Evolutionary conservation across 2,797 vertebrate species (phyloP), one percentile per base, ranked within the genome.

Genomic region (Sebastes ruberrimus): DNA sequence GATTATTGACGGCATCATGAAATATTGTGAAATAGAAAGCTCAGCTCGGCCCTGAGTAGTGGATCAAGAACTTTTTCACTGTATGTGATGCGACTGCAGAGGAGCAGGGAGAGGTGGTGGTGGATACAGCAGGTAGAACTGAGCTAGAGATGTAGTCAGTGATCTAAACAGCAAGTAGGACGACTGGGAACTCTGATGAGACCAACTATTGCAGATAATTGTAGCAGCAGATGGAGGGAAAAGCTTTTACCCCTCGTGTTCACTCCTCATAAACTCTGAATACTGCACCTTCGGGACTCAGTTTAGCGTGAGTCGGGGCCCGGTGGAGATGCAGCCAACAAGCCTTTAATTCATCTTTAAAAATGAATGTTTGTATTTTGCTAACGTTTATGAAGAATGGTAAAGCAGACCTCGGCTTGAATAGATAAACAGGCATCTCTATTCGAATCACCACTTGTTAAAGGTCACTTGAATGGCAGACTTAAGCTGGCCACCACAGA

Each of bases 391-490:
- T 76, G 49, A 79, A 52, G 52, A 83, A 55, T 52, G 4, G 4
- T 42, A 18, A 22, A 53, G 49, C 28, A 56, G 35, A 60, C 42
- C 2, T 0, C 3, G 53, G 38, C 10, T 23, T 11, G 63, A 82
- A 55, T 46, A 23, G 30, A 76, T 85, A 52, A 52, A 52, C 49
- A n/a, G 49, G 49, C 49, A 52, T 52, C 49, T 22, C 49, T 52
- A n/a, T n/a, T 85, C 4, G 71, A 83, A 70, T 75, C 62, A 10
- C 6, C 32, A 59, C 64, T 71, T 65, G 73, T 66, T 49, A 49
- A 49, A 88, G 88, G 86, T 89, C 82, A 70, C 52, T 46, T 60
- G 49, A 66, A 74, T 53, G 80, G 55, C 70, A 71, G 42, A 23
- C 2, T 60, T 28, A 71, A 66, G 64, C 71, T 32, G 55, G 75